Evolutionary conservation across 2,797 vertebrate species (phyloP), one percentile per base, ranked within the genome.

Genomic region (Danio albolineatus): DNA sequence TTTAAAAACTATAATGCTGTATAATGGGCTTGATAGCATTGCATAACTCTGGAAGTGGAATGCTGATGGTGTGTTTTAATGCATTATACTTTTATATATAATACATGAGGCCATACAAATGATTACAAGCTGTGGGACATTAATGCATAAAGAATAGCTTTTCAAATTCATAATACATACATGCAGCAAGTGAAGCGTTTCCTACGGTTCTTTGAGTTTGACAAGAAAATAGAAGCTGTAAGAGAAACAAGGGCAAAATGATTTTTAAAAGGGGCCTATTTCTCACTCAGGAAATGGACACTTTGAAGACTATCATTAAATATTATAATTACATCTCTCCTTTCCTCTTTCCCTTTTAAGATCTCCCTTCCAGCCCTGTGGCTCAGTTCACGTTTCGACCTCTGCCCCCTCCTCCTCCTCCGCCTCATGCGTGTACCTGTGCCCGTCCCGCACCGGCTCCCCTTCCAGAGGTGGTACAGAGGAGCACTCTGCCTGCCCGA

Each of bases 401-500:
- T 2, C 65, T 84, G 14, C 85, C 82, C 12, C 82, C 85, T 44
- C 82, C 82, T 74, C 82, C 83, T 8, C 83, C 81, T 2, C 79
- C 85, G 4, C 85, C 81, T 7, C 83, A 81, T 7, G 66, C 82
- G 0, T 85, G 84, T 62, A 82, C 81, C 62, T 86, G 85, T 2
- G 66, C 72, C n/a, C 82, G 85, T 54, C 83, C 85, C 1, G 76
- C 70, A 6, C 70, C 83, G 0, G 48, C 85, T 14, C 38, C 61
- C 12, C 48, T 59, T 56, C 62, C 76, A 0, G 95, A 96, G 69
- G 91, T 94, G 17, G 91, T 94, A 57, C 95, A 96, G 89, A 92
- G 94, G 73, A 93, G 94, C 46, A 94, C 95, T 0, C 92, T 95
- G 90, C 95, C 95, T 4, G 93, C 92, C 0, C 93, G 94, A 66